Evolutionary conservation across 2,888 invertebrate genomes (phyloP), one percentile per base, ranked within the genome.

Genomic region (Macaria notata): DNA sequence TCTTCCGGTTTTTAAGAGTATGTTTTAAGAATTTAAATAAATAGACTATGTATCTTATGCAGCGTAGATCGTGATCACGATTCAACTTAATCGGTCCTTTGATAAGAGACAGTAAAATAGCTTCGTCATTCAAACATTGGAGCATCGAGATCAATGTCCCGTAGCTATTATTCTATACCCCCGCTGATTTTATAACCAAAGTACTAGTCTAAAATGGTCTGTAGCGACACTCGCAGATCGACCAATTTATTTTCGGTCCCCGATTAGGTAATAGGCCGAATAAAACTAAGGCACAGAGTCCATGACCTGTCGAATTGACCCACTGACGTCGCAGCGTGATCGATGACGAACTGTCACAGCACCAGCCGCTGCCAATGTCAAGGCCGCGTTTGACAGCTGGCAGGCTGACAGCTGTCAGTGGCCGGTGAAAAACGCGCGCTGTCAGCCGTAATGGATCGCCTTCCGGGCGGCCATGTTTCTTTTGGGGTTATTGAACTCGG

Each of bases 271-370:
- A 54, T 46, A 54, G 43, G 31, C 38, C 41, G 39, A 54, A 58
- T 58, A 49, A 38, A 48, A 50, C 52, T 46, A 48, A 47, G 43
- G 8, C 33, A 41, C 53, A 47, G 54, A 60, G 57, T 54, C 59
- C 58, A 55, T 60, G 64, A 63, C 63, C 63, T 59, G 58, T 48
- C 46, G 46, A 54, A 56, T 62, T 60, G 66, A 64, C 61, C 63
- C 50, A 57, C 56, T 65, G 64, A 69, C 69, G 67, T 65, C 70
- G 69, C 62, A 64, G 41, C 33, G 81, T 86, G 79, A 90, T 89
- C 88, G 87, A 88, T 89, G 86, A 89, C 80, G 66, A 67, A 68
- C 81, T 44, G 88, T 83, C 86, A 83, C 81, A 79, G 71, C 77
- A 76, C 86, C 82, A 36, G 33, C 33, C 33, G 33, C 7, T 36